Evolutionary conservation across 2,888 invertebrate genomes (phyloP).

Genomic region (Trissolcus brochymenae): DNA sequence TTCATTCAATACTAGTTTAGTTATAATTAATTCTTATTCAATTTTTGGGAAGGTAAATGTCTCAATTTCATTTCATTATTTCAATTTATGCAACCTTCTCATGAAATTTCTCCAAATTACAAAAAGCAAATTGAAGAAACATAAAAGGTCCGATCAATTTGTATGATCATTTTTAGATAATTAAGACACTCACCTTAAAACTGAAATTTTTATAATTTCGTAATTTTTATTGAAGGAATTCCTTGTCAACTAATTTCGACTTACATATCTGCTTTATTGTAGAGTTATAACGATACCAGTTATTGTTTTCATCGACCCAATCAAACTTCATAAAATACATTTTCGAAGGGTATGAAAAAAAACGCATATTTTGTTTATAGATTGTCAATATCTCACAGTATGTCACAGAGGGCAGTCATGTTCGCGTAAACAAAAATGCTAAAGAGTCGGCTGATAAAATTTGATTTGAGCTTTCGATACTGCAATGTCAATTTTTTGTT

Average conservation of each 20-base stretch:
- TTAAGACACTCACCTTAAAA: no score
- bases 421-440: conserved; percentile 12
- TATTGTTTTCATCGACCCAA: neutral
- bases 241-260: neutral
- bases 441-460: conserved; percentile 1
- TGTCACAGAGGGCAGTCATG: conserved; percentile 30
- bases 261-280: neutral
- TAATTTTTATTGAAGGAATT: no score
- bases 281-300: neutral
- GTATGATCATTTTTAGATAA: no score
- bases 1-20: conserved; percentile 16
- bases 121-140: no score
- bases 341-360: conserved; percentile 23
- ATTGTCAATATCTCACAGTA: conserved; percentile 44
- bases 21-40: neutral
- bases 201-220: no score
- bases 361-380: conserved; percentile 20
- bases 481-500: conserved; percentile 2
- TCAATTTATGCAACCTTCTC: no score
- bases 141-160: no score
- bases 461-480: conserved; percentile 15
- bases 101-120: no score
- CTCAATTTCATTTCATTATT: no score
- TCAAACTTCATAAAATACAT: conserved; percentile 7
- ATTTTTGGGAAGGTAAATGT: no score